Base-by-base conservation (phyloP, 2,888 invertebrate species). In the Drosophila anomalata region DNA sequence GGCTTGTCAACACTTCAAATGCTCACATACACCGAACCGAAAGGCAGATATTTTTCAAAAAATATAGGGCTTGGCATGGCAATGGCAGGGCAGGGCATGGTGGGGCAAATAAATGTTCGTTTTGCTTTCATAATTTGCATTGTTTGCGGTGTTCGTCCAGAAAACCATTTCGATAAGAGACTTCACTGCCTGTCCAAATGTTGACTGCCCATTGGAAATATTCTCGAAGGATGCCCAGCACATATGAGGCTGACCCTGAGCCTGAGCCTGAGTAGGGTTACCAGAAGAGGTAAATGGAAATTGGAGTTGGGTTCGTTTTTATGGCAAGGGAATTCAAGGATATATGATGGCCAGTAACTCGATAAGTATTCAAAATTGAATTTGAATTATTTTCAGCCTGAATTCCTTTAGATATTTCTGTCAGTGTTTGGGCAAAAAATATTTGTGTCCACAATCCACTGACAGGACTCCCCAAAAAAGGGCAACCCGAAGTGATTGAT, bases 61-160 rank as follows among this genome's bases (percentile, higher is more conserved):
- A 20, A 3, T 12, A 11, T 7, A 59, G 14, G n/a, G 11, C 9
- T 7, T 3, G 41, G 29, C 29, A 29, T 29, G 29, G 9, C 17
- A 17, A 17, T 17, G 17, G 17, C 17, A 17, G 1, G 41, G 29
- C 29, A 29, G 9, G 29, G 9, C 22, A 39, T 33, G 17, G 22
- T 9, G 12, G n/a, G 60, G 60, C 48, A 11, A 60, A 62, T 62
- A 60, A 62, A 62, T 62, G 68, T 73, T 79, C 80, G 77, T 69
- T 86, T 82, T 77, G 75, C 76, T 76, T 86, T 83, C 86, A 86
- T 86, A 82, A 82, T 86, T 82, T 83, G 74, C 78, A 82, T 86
- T 82, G 81, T 86, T 86, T 82, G 86, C 73, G 77, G 79, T 74
- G 71, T 57, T 71, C 71, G 59, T 68, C 68, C 68, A 68, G 62